These are phyloP conservation scores for Heliconius melpomene DNA, from an alignment of 1,140 invertebrate genomes.

Conservation along the genomic window DNA sequence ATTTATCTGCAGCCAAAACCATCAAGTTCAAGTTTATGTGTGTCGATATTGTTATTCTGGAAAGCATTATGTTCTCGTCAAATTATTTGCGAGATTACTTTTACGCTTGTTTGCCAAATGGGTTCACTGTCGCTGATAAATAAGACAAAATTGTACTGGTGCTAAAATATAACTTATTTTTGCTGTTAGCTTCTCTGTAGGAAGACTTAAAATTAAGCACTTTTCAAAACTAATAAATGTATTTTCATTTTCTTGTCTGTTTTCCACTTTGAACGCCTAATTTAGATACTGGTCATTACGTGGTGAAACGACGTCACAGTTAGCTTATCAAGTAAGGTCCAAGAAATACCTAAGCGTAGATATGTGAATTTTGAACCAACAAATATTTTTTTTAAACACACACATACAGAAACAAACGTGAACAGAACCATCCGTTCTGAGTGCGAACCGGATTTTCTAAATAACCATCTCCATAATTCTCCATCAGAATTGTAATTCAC, in stretches of 20 bases:
- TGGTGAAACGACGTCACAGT: too few species aligned
- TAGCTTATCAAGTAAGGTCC: too few species aligned
- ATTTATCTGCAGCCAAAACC: conserved; percentile 54
- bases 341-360: too few species aligned
- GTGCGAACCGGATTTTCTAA: conserved; percentile 10
- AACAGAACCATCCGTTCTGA: neutral
- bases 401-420: neutral
- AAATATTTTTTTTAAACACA: neutral
- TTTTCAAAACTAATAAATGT: too few species aligned
- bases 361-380: neutral
- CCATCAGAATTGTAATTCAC: conserved; percentile 46
- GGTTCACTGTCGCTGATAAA: conserved; percentile 14
- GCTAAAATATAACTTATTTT: neutral
- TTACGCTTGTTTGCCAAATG: conserved; percentile 32
- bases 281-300: neutral
- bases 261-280: neutral
- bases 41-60: conserved; percentile 25
- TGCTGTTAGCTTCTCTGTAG: too few species aligned
- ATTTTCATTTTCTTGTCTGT: too few species aligned
- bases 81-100: conserved; percentile 32
- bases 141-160: neutral
- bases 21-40: conserved; percentile 55
- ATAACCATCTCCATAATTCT: conserved; percentile 21
- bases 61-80: conserved; percentile 26
- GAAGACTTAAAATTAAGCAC: neutral